Percentiles rank a stretch among this genome's conserved stretches.
Conservation (phyloP, 2,113 vertebrate genomes). For the Paracanthobrama guichenoti region DNA sequence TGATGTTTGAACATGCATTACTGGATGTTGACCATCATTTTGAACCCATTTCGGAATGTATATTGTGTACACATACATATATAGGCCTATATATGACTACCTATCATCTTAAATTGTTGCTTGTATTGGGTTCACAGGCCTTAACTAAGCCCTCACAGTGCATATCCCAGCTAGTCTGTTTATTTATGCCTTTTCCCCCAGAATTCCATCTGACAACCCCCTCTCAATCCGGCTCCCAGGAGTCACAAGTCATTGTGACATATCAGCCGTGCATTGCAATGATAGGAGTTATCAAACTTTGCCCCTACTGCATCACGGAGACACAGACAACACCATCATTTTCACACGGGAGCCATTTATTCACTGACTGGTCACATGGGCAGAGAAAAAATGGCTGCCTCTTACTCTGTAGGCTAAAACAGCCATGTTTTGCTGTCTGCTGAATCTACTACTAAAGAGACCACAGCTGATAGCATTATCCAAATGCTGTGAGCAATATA, state of each 20-base stretch:
- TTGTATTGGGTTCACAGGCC: conserved; percentile 23
- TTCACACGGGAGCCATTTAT: conserved; percentile 27
- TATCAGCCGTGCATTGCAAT: conserved; percentile 44
- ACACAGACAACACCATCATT: conserved; percentile 33
- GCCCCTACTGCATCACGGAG: conserved; percentile 30
- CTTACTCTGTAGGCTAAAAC: conserved; percentile 2
- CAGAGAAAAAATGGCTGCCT: conserved; percentile 30
- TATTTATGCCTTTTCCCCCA: conserved; percentile 48
- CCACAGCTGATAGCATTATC: neutral
- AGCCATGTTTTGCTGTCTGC: conserved; percentile 10
- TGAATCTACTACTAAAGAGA: conserved; percentile 10
- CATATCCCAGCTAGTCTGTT: neutral
- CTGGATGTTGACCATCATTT: neutral
- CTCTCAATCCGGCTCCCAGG: conserved; percentile 12
- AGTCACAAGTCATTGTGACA: conserved; percentile 54
- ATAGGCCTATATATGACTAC: neutral
- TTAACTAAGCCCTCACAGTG: neutral
- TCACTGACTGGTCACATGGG: conserved; percentile 28
- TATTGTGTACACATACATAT: too few species aligned
- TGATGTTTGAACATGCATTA: neutral
- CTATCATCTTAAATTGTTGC: neutral
- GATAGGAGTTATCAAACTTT: conserved; percentile 46
- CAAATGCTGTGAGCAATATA: neutral
- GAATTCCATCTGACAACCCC: conserved; percentile 31
- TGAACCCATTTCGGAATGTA: neutral